These are phyloP conservation scores for Drosophila sulfurigaster DNA, from an alignment of 1,140 invertebrate genomes.

Conservation along the genomic window DNA sequence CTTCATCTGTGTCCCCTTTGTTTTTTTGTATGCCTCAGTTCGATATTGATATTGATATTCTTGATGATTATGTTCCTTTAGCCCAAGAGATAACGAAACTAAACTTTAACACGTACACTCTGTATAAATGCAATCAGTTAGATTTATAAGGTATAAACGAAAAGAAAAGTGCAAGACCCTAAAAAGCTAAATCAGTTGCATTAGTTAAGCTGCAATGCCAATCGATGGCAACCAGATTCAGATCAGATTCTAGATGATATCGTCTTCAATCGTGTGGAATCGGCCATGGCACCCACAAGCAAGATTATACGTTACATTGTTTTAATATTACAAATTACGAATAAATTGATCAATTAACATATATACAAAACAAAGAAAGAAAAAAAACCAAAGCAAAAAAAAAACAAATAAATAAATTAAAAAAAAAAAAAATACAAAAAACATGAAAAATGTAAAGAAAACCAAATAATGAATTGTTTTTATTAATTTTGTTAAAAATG, in stretches of 20 bases:
- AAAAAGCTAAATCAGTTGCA: slow-evolving; percentile 36
- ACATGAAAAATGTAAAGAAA: slow-evolving; percentile 42
- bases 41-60: slow-evolving; percentile 16
- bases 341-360: slow-evolving; percentile 82
- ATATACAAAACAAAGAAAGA: slow-evolving; percentile 61
- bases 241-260: slow-evolving; percentile 1
- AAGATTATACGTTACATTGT: slow-evolving; percentile 79
- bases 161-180: slow-evolving; percentile 23
- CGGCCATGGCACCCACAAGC: slow-evolving; percentile 38
- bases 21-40: slow-evolving; percentile 8
- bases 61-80: slow-evolving; percentile 21
- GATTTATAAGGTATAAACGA: slow-evolving; percentile 71
- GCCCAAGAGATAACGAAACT: slow-evolving; percentile 28
- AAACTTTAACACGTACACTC: slow-evolving; percentile 57
- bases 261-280: slow-evolving; percentile 13
- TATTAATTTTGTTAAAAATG: slow-evolving; percentile 83
- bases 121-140: slow-evolving; percentile 85
- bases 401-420: slow-evolving; percentile 31
- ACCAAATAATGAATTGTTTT: slow-evolving; percentile 78
- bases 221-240: slow-evolving; percentile 33
- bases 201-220: slow-evolving; percentile 58
- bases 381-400: slow-evolving; percentile 22
- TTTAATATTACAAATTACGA: slow-evolving; percentile 82
- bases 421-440: slow-evolving; percentile 34
- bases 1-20: slow-evolving; percentile 5